Base-by-base conservation (phyloP, 1,140 invertebrate species). In the Delia radicum region DNA sequence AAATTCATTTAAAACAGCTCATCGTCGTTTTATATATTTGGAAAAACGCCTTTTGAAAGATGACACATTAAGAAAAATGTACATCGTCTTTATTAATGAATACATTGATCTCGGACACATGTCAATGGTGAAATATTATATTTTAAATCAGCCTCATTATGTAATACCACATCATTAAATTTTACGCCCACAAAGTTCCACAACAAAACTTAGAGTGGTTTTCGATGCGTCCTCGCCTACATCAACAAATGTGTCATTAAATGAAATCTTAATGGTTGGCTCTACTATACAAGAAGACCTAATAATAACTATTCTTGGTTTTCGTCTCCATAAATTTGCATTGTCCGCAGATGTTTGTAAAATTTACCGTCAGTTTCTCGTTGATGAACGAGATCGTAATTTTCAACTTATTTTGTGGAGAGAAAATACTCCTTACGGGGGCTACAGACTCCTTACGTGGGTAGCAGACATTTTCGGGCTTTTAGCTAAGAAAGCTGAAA, bases 131-230 rank as follows among this genome's bases (percentile, higher is more conserved):
- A 79, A 74, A 55, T 76, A 77, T 74, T 76, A 81, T 33, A 37
- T 80, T 12, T 3, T 63, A 1, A n/a, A 81, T 13, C 15, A 77
- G 13, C 8, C 75, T 13, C 72, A 74, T n/a, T 79, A 78, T 76
- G 77, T 33, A 31, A 67, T 79, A 27, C 80, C 81, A 42, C 84
- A 87, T 78, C 82, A 87, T 75, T 80, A 75, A 31, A 81, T 85
- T n/a, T 63, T 83, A 7, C 79, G 76, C 74, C 76, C 81, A 76
- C 18, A 29, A 7, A 84, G 81, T 75, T 74, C 78, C 37, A 80
- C 80, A 13, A 86, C 83, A n/a, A 81, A 83, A 74, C 26, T 79
- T 13, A 42, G 78, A 46, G 78, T 81, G 26, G 80, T 83, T 2
- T 83, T 84, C 55, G 78, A 82, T 74, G 80, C 79, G 6, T 78